phyloP scores from a whole-genome alignment of 2,888 invertebrate genomes.

The Antheraea assamensis region DNA sequence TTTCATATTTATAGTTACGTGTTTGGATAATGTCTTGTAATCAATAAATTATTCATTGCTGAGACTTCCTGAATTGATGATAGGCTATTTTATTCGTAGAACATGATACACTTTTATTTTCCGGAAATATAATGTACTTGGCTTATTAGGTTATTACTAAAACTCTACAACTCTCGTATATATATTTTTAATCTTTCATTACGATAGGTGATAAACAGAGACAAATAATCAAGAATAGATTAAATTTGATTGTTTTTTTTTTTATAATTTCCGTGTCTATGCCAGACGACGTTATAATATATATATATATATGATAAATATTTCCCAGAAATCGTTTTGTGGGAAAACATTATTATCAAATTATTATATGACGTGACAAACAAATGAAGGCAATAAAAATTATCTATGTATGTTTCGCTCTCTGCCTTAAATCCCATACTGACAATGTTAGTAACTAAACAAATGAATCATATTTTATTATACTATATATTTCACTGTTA shows the following conservation, averaged over 20 bases:
- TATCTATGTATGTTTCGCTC: background rate
- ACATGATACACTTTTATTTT: too few relatives aligned
- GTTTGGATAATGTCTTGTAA: too few relatives aligned
- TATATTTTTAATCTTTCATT: background rate
- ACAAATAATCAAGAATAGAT: background rate
- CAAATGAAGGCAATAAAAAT: constrained; percentile 8
- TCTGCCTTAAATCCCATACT: background rate
- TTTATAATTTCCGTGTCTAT: background rate
- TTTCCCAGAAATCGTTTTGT: constrained; percentile 1
- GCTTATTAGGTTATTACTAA: too few relatives aligned
- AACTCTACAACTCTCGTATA: too few relatives aligned
- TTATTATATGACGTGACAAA: background rate
- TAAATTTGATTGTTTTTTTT: background rate
- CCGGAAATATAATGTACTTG: too few relatives aligned
- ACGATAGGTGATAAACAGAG: background rate
- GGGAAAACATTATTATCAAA: constrained; percentile 7
- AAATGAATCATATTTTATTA: constrained; percentile 5
- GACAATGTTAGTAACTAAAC: background rate
- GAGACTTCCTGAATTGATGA: too few relatives aligned
- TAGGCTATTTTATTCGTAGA: too few relatives aligned
- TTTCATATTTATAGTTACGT: too few relatives aligned
- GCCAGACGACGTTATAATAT: background rate
- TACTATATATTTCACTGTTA: too few relatives aligned
- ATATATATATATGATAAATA: background rate
- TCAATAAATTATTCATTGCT: too few relatives aligned